Evolutionary conservation across 2,113 vertebrate species (phyloP).

Genomic region (Mirounga angustirostris): DNA sequence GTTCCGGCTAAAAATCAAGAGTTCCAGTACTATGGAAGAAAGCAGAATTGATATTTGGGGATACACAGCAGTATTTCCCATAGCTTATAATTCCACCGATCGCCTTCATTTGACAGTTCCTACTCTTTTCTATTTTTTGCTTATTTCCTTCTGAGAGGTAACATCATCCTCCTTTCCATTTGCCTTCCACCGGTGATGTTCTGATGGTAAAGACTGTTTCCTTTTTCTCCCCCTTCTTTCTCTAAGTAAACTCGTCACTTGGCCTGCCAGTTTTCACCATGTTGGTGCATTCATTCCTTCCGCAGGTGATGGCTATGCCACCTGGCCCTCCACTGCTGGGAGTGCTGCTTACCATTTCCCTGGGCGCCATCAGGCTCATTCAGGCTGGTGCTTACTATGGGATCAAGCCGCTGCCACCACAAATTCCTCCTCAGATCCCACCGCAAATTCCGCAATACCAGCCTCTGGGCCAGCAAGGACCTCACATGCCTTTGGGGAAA

Average conservation of each 20-base stretch:
- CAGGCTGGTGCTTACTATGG: slow-evolving; percentile 94
- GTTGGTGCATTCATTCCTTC: slow-evolving; percentile 8
- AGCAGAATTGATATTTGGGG: neutral
- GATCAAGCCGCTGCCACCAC: slow-evolving; percentile 93
- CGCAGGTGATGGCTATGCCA: slow-evolving; percentile 88
- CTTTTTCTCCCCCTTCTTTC: neutral
- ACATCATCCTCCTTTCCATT: neutral
- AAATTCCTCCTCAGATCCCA: slow-evolving; percentile 90
- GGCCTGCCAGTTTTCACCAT: neutral
- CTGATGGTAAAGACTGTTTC: neutral
- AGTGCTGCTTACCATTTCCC: slow-evolving; percentile 85
- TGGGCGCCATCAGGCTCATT: slow-evolving; percentile 86
- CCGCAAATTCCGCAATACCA: slow-evolving; percentile 90
- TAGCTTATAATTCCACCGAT: neutral
- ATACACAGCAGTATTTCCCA: neutral
- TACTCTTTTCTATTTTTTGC: neutral
- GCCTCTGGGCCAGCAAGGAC: slow-evolving; percentile 92
- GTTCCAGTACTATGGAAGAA: neutral
- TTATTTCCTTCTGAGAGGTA: neutral
- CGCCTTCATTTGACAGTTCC: neutral
- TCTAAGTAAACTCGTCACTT: neutral
- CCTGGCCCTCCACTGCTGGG: slow-evolving; percentile 85
- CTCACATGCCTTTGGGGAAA: slow-evolving; percentile 93
- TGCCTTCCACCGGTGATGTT: neutral
- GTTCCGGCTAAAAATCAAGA: neutral